Evolutionary conservation across 1,140 invertebrate genomes (phyloP).

Genomic region (Papilio aristodemus): DNA sequence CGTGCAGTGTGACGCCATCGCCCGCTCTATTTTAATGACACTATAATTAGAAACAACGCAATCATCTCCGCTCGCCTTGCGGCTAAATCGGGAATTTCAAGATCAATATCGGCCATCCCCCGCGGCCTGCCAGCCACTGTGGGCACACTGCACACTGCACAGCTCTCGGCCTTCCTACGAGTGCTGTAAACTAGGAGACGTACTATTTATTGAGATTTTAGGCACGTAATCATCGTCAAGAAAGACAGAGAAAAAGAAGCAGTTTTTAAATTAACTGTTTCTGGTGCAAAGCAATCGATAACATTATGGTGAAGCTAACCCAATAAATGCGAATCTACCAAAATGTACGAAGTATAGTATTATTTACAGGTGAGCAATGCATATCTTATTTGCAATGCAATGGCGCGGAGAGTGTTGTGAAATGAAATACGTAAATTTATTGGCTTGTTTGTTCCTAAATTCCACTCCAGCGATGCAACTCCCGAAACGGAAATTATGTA

Average conservation of each 20-base stretch:
- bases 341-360: no score
- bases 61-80: slow-evolving; percentile 20
- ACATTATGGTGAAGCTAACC: no score
- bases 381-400: slow-evolving; percentile 5
- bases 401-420: slow-evolving; percentile 7
- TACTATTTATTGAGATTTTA: no score
- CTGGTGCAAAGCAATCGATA: no score
- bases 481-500: slow-evolving; percentile 6
- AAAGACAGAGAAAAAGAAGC: no score
- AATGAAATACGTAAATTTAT: slow-evolving; percentile 18
- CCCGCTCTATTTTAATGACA: slow-evolving; percentile 11
- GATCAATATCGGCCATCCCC: slow-evolving; percentile 26
- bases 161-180: background rate
- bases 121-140: background rate
- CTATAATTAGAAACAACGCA: slow-evolving; percentile 21
- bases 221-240: no score
- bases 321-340: no score
- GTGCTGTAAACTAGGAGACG: no score
- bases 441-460: slow-evolving; percentile 17
- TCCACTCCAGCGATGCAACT: slow-evolving; percentile 3
- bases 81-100: slow-evolving; percentile 27
- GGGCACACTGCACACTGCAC: background rate
- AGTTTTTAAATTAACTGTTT: no score
- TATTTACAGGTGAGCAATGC: background rate
- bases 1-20: slow-evolving; percentile 4